These are phyloP conservation scores for Trachelus iudaicus DNA, from an alignment of 2,888 invertebrate species.

Conservation along the genomic window DNA sequence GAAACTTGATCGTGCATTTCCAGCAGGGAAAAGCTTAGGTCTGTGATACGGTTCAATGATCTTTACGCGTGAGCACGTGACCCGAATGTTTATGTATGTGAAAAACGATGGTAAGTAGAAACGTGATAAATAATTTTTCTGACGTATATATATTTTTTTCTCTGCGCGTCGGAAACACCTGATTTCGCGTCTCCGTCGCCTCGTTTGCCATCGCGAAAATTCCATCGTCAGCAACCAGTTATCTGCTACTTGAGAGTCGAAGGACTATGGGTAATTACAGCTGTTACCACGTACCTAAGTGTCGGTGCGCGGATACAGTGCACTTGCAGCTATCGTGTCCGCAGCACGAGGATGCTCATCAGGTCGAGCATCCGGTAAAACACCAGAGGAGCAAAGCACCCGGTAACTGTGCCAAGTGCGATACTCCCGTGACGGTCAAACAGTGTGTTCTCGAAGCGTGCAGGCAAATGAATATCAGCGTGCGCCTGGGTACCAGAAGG, in stretches of 20 bases:
- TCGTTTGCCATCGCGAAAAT: background rate
- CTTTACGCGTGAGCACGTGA: background rate
- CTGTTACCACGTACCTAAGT: slow-evolving; percentile 4
- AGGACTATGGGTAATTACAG: slow-evolving; percentile 2
- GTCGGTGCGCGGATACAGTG: background rate
- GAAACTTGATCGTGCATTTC: background rate
- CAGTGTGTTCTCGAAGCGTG: slow-evolving; percentile 8
- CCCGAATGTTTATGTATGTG: background rate
- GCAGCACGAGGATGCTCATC: background rate
- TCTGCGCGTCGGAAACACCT: background rate
- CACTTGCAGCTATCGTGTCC: background rate
- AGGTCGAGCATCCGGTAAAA: background rate
- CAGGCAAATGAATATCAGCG: slow-evolving; percentile 13
- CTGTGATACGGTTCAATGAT: background rate
- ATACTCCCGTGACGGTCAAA: slow-evolving; percentile 6
- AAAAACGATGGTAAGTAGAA: background rate
- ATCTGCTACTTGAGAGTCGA: background rate
- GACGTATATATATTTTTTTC: background rate
- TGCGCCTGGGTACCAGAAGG: slow-evolving; percentile 13
- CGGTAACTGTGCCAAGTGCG: slow-evolving; percentile 1
- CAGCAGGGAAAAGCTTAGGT: background rate
- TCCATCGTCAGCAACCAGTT: slow-evolving; percentile 5
- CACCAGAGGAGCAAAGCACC: background rate
- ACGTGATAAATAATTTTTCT: background rate
- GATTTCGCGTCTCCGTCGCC: background rate